phyloP scores from a whole-genome alignment of 1,140 invertebrate genomes.

The Maconellicoccus hirsutus region DNA sequence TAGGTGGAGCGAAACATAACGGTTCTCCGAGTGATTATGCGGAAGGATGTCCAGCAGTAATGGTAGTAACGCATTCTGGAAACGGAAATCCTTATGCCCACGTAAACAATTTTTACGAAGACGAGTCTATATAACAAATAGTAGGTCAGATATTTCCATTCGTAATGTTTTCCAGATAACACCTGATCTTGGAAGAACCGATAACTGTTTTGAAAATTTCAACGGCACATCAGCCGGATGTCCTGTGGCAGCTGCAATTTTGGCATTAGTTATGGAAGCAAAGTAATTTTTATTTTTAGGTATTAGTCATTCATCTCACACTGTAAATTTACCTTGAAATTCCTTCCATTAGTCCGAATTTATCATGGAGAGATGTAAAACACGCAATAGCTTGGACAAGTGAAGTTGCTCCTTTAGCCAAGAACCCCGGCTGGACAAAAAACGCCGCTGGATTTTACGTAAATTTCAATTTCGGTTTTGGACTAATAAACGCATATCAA shows the following conservation, averaged over 20 bases:
- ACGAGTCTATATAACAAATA: too few relatives aligned
- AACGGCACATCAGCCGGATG: conserved; percentile 76
- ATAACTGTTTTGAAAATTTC: conserved; percentile 62
- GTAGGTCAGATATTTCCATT: too few relatives aligned
- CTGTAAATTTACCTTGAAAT: too few relatives aligned
- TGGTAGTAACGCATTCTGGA: conserved; percentile 81
- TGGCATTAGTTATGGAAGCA: conserved; percentile 69
- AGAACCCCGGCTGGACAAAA: conserved; percentile 59
- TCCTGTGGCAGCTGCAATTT: conserved; percentile 71
- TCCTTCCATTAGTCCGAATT: conserved; percentile 47
- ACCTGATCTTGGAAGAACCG: conserved; percentile 49
- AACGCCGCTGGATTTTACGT: conserved; percentile 57
- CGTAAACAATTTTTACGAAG: conserved; percentile 42
- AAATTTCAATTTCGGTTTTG: conserved; percentile 76
- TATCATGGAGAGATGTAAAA: conserved; percentile 85
- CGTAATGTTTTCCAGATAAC: not conserved
- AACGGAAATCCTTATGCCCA: conserved; percentile 73
- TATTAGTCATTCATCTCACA: too few relatives aligned
- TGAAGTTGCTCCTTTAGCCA: conserved; percentile 49
- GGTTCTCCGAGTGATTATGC: conserved; percentile 80
- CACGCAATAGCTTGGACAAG: conserved; percentile 77
- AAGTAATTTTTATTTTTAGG: conserved; percentile 46
- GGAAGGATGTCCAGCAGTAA: conserved; percentile 73
- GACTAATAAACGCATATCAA: conserved; percentile 71
- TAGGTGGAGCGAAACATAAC: conserved; percentile 74